These are phyloP conservation scores for Nemotelus pantherinus DNA, from an alignment of 2,888 invertebrate genomes.

Conservation along the genomic window DNA sequence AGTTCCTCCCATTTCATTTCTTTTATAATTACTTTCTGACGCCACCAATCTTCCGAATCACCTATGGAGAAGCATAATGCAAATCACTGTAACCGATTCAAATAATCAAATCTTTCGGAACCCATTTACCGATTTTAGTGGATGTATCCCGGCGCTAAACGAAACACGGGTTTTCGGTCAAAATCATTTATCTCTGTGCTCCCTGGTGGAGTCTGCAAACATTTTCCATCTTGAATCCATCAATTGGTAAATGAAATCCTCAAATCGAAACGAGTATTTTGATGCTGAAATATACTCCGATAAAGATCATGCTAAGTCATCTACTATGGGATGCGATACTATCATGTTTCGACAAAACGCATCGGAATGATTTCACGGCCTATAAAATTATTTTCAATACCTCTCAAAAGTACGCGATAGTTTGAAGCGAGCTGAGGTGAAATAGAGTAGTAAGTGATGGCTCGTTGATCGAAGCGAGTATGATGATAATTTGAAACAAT, in stretches of 20 bases:
- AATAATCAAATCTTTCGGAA: conserved; percentile 15
- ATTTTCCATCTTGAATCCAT: conserved; percentile 25
- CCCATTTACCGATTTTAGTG: conserved; percentile 21
- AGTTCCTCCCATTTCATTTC: no score
- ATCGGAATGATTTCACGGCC: no score
- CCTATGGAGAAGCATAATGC: conserved; percentile 32
- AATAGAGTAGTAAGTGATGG: no score
- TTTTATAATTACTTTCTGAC: conserved; percentile 6
- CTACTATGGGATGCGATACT: conserved; percentile 5
- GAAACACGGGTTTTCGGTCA: conserved; percentile 38
- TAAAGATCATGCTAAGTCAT: conserved; percentile 39
- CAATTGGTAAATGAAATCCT: conserved; percentile 34
- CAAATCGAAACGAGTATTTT: conserved; percentile 21
- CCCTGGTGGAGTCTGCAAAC: conserved; percentile 36
- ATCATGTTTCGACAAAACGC: not conserved
- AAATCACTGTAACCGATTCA: conserved; percentile 35
- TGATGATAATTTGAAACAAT: no score
- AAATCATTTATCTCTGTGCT: conserved; percentile 38
- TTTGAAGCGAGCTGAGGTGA: no score
- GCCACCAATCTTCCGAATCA: conserved; percentile 6
- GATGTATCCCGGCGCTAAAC: conserved; percentile 43
- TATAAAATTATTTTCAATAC: no score
- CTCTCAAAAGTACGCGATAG: no score
- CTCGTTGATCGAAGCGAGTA: no score
- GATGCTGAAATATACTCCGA: not conserved